These are phyloP conservation scores for Scolanthus callimorphus DNA, from an alignment of 92 coral and sea anemone genomes.

Conservation along the genomic window DNA sequence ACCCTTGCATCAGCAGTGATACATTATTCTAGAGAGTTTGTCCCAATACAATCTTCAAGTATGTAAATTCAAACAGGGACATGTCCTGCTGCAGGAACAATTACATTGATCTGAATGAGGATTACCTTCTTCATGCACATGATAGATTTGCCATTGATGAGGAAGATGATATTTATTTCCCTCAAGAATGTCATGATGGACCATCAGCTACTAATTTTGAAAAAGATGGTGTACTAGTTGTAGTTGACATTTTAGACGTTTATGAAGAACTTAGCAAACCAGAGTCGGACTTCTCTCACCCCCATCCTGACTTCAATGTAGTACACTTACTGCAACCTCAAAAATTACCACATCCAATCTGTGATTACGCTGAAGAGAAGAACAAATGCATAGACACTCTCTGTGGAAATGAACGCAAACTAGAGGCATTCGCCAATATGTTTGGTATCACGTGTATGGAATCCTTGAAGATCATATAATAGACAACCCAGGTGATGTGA, in stretches of 20 bases:
- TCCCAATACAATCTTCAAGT: neutral
- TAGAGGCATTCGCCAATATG: neutral
- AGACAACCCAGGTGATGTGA: neutral
- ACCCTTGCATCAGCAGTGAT: constrained; percentile 20
- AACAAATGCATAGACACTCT: neutral
- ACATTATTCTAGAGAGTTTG: constrained; percentile 28
- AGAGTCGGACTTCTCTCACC: constrained; percentile 12
- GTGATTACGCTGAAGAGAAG: constrained; percentile 1
- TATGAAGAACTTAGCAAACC: constrained; percentile 6
- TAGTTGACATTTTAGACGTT: constrained; percentile 5
- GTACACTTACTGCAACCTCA: neutral
- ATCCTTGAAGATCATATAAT: neutral
- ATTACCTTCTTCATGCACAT: constrained; percentile 1
- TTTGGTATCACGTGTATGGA: neutral
- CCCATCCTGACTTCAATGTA: constrained; percentile 1
- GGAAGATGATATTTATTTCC: neutral
- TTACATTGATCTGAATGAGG: neutral
- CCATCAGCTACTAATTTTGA: constrained; percentile 7
- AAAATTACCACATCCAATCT: constrained; percentile 6
- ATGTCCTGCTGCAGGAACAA: constrained; percentile 14
- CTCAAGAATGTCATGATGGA: constrained; percentile 3
- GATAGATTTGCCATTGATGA: constrained; percentile 1
- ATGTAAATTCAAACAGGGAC: too few relatives aligned
- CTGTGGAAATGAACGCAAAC: too few relatives aligned
- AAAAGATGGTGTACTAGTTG: neutral